Base-by-base conservation (phyloP, 53 echinoderm and acorn worm species). In the Holothuria scabra region DNA sequence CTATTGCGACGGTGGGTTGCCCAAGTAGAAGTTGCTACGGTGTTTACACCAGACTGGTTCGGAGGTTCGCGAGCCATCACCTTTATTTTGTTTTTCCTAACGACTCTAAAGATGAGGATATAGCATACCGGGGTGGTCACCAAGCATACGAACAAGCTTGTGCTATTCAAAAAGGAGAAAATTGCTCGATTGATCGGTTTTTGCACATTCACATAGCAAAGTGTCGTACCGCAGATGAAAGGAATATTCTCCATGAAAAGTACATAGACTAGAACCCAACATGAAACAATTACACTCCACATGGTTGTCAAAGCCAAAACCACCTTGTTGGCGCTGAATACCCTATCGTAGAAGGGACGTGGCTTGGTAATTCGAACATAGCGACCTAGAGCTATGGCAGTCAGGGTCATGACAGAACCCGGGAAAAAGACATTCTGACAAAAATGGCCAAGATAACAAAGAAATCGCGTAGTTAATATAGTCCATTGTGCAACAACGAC, bases 141-240 rank as follows among this genome's bases (percentile, higher is more conserved):
- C 62, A 62, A 62, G 28, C 62, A 62, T 25, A 62, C 62, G 21
- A 62, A 62, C 28, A 62, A 62, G n/a, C 62, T 62, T 23, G 28
- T 28, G 62, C 62, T 62, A 62, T 65, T 65, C 4, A 65, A 3
- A 28, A 24, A 65, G 12, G 3, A 3, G 65, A 29, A 65, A 28
- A 65, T 13, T 18, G 18, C 31, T 18, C 31, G 14, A 1, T 28
- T 65, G 28, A 24, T 5, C 9, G 65, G 65, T 18, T 52, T 18
- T 0, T 1, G 52, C 0, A 52, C 52, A 18, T 52, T 18, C 52
- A 52, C 52, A 4, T 52, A 52, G 52, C 52, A 52, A 16, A 52
- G 18, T 0, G 52, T 52, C 0, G 16, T 52, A 52, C 16, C 52
- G 18, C 52, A 52, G 0, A 18, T 52, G 52, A 16, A 52, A 18